Base-by-base conservation (phyloP, 1,140 invertebrate genomes). In the Caenorhabditis remanei region DNA sequence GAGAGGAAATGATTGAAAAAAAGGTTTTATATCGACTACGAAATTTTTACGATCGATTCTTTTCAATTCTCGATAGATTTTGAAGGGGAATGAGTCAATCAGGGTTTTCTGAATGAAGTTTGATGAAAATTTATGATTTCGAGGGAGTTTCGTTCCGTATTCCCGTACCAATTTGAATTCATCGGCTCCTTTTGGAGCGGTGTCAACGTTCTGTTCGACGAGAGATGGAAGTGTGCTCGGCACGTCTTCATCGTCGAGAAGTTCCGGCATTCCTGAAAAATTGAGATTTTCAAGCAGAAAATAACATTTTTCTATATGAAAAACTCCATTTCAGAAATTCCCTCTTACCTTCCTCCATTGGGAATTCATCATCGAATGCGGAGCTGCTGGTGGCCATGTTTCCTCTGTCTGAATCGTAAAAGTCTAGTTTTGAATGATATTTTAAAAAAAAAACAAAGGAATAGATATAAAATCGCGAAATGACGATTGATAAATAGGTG, bases 221-320 rank as follows among this genome's bases (percentile, higher is more conserved):
- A 89, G 79, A 5, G 87, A 89, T 14, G 88, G 88, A 40, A 89
- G 79, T 55, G 19, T 50, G 48, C 75, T 85, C 11, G 89, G 88
- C n/a, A 87, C 82, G 6, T 50, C 65, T 21, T 89, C 89, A 14
- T 63, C 83, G 21, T 89, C 89, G 24, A 90, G 85, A 40, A 91
- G 89, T 14, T 91, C 89, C 41, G 91, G 91, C 91, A 91, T 91
- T 21, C 90, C 91, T 71, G 41, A 48, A 46, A 6, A 9, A n/a
- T n/a, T n/a, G 7, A n/a, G 9, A 53, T 16, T 53, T 11, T 53
- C 16, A 53, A 14, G 50, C 50, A 11, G 16, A 3, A 67, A 41
- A 41, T 40, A 41, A 8, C 7, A 67, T 40, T 19, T 88, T n/a
- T n/a, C n/a, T n/a, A n/a, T n/a, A n/a, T n/a, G n/a, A n/a, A n/a